Evolutionary conservation across 2,113 vertebrate genomes (phyloP).

Genomic region (Aspidoscelis tigris): DNA sequence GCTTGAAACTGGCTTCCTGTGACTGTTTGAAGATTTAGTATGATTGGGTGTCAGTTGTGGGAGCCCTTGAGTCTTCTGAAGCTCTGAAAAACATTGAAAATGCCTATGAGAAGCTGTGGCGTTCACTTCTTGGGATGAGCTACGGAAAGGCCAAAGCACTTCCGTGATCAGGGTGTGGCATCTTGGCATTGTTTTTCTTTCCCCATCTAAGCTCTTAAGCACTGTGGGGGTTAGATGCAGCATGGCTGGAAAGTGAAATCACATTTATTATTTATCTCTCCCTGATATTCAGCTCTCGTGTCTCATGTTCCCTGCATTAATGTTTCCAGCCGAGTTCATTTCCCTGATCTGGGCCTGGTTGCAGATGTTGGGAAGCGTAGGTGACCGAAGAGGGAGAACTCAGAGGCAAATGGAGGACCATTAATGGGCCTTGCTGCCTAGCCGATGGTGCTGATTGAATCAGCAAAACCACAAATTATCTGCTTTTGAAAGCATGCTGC

Average conservation of each 20-base stretch:
- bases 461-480: background rate
- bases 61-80: background rate
- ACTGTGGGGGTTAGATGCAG: background rate
- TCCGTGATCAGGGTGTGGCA: background rate
- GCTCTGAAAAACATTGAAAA: no score
- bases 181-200: background rate
- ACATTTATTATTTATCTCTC: constrained; percentile 38
- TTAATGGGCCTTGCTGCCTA: background rate
- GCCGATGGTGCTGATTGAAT: background rate
- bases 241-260: background rate
- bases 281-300: constrained; percentile 13
- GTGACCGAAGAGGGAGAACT: background rate
- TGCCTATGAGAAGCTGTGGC: background rate
- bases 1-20: background rate
- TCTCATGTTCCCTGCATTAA: constrained; percentile 10
- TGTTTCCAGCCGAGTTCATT: background rate
- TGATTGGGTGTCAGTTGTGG: background rate
- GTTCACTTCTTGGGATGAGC: background rate
- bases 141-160: background rate
- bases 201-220: background rate
- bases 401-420: no score
- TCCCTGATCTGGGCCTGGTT: background rate
- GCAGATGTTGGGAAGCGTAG: background rate
- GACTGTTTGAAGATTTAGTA: background rate
- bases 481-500: background rate